Base-by-base conservation (phyloP, 2,888 invertebrate genomes). In the Drosophila paranaensis region DNA sequence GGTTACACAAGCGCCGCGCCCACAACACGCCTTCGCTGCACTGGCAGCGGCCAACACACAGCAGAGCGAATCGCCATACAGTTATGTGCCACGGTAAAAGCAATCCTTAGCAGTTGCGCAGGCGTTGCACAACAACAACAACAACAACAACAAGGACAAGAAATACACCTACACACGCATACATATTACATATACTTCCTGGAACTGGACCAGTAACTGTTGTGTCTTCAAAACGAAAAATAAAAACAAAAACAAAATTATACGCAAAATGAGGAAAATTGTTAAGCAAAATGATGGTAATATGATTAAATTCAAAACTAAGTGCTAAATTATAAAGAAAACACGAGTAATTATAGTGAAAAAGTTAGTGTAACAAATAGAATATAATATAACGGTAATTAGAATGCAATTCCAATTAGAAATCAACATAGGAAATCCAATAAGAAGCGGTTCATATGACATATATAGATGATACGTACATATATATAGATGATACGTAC, bases 151-250 rank as follows among this genome's bases (percentile, higher is more conserved):
- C 42, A 63, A 67, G 35, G 66, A 72, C 51, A 64, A 62, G 6
- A 61, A 51, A 42, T 50, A 71, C 60, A 60, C 42, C 11, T 58
- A 83, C 56, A 82, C 57, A 81, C 42, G 45, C 58, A 64, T 65
- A 79, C 71, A 77, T 76, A 76, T 66, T 65, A 81, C 66, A 84
- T 79, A 82, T 85, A 92, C 91, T 92, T 92, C 92, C 92, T 92
- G 92, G 92, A 92, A 92, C 91, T 92, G 92, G 93, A 93, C 92
- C 93, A 93, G 92, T 91, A 92, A 93, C 93, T 92, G 91, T 92
- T 92, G 93, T 92, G 92, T 92, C 92, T 92, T 92, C 91, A 90
- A 91, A 91, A 91, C 78, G 77, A 78, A 79, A 62, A 71, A 73
- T 25, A 70, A 78, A 53, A 25, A 39, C 25, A 39, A 33, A 48